phyloP scores from a whole-genome alignment of 2,888 invertebrate species.

The Linyphia triangularis region DNA sequence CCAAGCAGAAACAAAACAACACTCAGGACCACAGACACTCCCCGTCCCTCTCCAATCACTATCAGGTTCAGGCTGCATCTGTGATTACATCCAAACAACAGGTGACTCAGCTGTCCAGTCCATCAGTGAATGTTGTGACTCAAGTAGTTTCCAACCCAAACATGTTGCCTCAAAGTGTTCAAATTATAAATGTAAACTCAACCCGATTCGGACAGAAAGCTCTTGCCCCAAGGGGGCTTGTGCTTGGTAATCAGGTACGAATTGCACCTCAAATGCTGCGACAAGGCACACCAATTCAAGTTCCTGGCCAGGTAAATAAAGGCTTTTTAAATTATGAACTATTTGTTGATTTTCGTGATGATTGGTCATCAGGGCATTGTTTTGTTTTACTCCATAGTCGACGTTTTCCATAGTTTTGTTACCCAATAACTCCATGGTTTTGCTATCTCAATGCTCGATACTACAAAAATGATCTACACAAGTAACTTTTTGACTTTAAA shows the following conservation, averaged over 20 bases:
- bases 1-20: slow-evolving; percentile 54
- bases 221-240: slow-evolving; percentile 87
- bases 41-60: slow-evolving; percentile 60
- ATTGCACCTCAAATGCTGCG: slow-evolving; percentile 85
- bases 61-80: slow-evolving; percentile 64
- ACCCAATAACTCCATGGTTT: no score
- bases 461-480: no score
- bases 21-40: slow-evolving; percentile 46
- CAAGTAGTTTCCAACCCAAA: slow-evolving; percentile 75
- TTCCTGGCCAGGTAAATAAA: slow-evolving; percentile 67
- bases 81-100: slow-evolving; percentile 65
- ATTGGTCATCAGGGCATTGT: no score
- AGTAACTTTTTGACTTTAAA: no score
- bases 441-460: no score
- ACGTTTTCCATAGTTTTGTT: no score
- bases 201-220: slow-evolving; percentile 86
- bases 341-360: no score
- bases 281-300: slow-evolving; percentile 65
- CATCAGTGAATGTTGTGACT: slow-evolving; percentile 75
- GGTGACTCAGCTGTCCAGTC: slow-evolving; percentile 34
- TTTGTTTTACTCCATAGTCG: no score
- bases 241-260: slow-evolving; percentile 82
- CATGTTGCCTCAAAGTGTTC: slow-evolving; percentile 81
- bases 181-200: slow-evolving; percentile 89
- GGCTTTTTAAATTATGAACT: no score